Base-by-base conservation (phyloP, 2,888 invertebrate species). In the Seira sanloemensis region DNA sequence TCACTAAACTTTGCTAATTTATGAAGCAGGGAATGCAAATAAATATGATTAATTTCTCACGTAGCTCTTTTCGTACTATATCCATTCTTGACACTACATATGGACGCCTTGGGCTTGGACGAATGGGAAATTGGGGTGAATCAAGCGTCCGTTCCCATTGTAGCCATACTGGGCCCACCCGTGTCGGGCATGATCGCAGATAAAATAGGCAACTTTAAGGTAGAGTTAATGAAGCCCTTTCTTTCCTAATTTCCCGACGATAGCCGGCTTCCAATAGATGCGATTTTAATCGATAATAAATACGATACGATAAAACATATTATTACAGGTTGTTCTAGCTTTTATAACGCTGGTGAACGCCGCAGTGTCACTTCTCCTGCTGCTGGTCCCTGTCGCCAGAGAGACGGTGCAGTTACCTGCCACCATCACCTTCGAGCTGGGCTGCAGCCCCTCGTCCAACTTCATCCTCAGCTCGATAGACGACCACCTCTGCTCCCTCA, bases 81-180 rank as follows among this genome's bases (percentile, higher is more conserved):
- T 91, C 96, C 95, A 2, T 96, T 95, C 92, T 91, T 96, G 90
- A 95, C 95, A 71, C 94, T 96, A 88, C 96, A 96, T 91, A 95
- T 95, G 94, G 93, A 95, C 80, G 95, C 95, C 90, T 91, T 96
- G 89, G 96, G 96, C 71, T 95, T 96, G 91, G 95, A 94, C 90
- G 94, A 95, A 77, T 94, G 95, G 91, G 95, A 96, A 92, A 95
- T 95, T 2, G 95, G 95, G 65, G 94, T 95, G 90, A 95, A 95
- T 94, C 95, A 95, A 0, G 94, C 95, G 0, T 93, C 95, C 37
- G 95, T 94, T 71, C 95, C 96, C 0, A 93, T 95, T 81, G 93
- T 95, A 21, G 94, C 95, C 86, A 95, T 96, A 88, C 92, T 96
- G 85, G 95, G 95, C 94, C 95, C 95, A 46, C 95, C 95, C 0